phyloP scores from a whole-genome alignment of 2,113 vertebrate species.

The Gymnogyps californianus region DNA sequence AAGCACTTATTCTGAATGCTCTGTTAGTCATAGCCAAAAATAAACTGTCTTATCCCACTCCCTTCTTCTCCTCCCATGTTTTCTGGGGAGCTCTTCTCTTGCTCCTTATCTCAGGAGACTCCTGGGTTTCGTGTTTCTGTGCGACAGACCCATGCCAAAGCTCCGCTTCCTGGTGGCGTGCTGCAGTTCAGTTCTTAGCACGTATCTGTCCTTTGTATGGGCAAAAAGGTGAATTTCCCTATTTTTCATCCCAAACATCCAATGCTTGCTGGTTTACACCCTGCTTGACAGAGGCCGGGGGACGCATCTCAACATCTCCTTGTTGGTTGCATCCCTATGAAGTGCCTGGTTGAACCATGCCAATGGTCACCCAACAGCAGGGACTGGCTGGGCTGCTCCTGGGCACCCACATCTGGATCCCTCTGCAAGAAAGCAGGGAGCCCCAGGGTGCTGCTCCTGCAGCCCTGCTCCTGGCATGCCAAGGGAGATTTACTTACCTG shows the following conservation, averaged over 20 bases:
- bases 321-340: background rate
- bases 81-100: background rate
- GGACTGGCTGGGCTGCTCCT: background rate
- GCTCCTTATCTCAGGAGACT: background rate
- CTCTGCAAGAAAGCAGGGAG: background rate
- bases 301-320: accelerated
- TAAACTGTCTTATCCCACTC: background rate
- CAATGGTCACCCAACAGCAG: background rate
- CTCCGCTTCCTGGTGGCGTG: accelerated
- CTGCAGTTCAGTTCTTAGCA: background rate
- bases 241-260: background rate
- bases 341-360: background rate
- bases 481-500: background rate
- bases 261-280: background rate
- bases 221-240: background rate
- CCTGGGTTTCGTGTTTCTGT: background rate
- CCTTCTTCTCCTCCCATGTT: background rate
- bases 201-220: accelerated
- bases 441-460: background rate
- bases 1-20: background rate
- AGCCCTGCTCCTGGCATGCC: background rate
- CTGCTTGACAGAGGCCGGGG: background rate
- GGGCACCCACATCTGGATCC: background rate
- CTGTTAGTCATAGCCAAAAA: background rate
- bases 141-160: accelerated